Evolutionary conservation across 2,888 invertebrate species (phyloP), one percentile per base, ranked within the genome.

Genomic region (Euclidia mi): DNA sequence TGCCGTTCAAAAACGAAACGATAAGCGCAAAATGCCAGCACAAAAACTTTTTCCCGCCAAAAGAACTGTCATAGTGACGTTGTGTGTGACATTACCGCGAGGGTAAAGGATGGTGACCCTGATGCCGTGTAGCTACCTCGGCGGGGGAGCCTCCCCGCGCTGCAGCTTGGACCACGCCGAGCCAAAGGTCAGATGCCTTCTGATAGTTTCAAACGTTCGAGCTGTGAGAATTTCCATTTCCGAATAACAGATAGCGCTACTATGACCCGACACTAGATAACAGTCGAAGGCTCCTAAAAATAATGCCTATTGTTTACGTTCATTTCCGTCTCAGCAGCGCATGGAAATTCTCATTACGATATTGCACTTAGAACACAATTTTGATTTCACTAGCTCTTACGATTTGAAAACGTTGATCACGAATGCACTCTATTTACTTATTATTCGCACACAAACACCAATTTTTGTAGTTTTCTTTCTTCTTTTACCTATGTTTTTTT

Each of bases 101-200:
- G 78, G 79, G 79, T 81, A 78, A 85, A 91, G 85, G 85, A 96
- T 96, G 96, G 96, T 96, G 95, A 96, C 96, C 81, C 94, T 96
- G 93, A 96, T 96, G 96, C 95, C 96, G 90, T 96, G 95, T 91
- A 95, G 95, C 90, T 96, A 95, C 92, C 91, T 96, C 84, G 95
- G 95, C 85, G 95, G 95, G 87, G 92, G 95, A 68, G 92, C 94
- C 78, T 94, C 95, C 71, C 92, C 95, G 82, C 90, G 92, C 81
- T 93, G 94, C 94, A 91, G 88, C 79, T 81, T 94, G 90, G 94
- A 94, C 71, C 92, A 92, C 87, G 76, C 89, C 76, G 94, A 94
- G 79, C 92, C 94, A 63, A 94, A 94, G 94, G 94, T 94, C 84
- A 93, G 92, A 79, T 63, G 59, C 48, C 64, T 65, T 70, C 73